Conservation (phyloP, 2,113 vertebrate species). For the Ceyx melanurus region DNA sequence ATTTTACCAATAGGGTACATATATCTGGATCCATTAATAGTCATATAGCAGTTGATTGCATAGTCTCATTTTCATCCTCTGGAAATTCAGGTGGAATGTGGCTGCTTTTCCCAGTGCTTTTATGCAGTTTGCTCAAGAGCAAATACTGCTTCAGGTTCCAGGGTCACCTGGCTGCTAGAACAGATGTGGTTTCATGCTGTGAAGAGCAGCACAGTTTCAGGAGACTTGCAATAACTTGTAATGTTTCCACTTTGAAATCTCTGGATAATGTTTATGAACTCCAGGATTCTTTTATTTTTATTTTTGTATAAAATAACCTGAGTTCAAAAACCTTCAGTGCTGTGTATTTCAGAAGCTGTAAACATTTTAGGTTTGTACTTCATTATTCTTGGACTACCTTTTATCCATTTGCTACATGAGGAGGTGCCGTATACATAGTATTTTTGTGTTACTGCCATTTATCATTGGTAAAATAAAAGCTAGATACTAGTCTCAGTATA, state of each 20-base stretch:
- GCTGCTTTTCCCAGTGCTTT: neutral
- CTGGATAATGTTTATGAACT: neutral
- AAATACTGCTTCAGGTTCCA: neutral
- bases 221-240: neutral
- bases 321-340: neutral
- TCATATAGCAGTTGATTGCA: neutral
- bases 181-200: neutral
- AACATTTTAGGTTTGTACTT: neutral
- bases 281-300: neutral
- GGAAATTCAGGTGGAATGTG: neutral
- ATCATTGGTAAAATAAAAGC: neutral
- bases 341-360: neutral
- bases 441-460: neutral
- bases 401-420: neutral
- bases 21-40: neutral
- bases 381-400: neutral
- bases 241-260: neutral
- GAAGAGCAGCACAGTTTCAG: neutral
- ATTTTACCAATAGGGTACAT: slow-evolving; percentile 17
- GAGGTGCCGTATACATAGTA: neutral
- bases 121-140: neutral
- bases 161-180: neutral
- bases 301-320: neutral
- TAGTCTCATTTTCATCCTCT: neutral
- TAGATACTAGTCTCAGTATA: neutral